Base-by-base conservation (phyloP, 2,888 invertebrate species). In the Trissonchulus latispiculum region DNA sequence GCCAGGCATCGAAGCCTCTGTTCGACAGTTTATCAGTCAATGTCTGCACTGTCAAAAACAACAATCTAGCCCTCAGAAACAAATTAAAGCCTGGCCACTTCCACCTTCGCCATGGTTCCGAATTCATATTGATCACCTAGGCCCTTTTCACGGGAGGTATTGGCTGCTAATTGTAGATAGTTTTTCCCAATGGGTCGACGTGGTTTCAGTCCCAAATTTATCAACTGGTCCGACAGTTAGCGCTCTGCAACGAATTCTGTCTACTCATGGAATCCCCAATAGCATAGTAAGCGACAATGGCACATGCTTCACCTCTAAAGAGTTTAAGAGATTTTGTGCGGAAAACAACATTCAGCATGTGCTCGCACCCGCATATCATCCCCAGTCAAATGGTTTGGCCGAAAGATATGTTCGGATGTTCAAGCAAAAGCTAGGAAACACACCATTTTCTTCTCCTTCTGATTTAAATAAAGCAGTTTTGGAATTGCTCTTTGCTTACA, bases 121-220 rank as follows among this genome's bases (percentile, higher is more conserved):
- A 32, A 75, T 85, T 2, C 84, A 85, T 77, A 77, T 84, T 28
- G 85, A 85, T 77, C 84, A 83, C 78, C 83, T 84, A 15, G 84
- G 84, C 8, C 84, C 83, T 36, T 75, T 82, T 59, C 66, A 78
- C 3, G 80, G 78, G 15, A 74, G 73, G 3, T 80, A 78, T 77
- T 79, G 82, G 36, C 74, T 84, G 1, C 76, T 85, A n/a, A 76
- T 84, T 8, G 80, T 83, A 1, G 84, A 85, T 75, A 78, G 83
- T 15, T 80, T 79, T 75, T 83, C 83, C 0, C 85, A 85, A 74
- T 85, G 84, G 84, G 78, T 81, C 1, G 23, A 48, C 23, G 48
- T 48, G 8, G 23, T 15, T 8, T 23, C 48, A 48, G 48, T 48
- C 23, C n/a, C n/a, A n/a, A n/a, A 83, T 28, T 61, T 18, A 76